Evolutionary conservation across 2,888 invertebrate species (phyloP).

Genomic region (Lapara coniferarum): DNA sequence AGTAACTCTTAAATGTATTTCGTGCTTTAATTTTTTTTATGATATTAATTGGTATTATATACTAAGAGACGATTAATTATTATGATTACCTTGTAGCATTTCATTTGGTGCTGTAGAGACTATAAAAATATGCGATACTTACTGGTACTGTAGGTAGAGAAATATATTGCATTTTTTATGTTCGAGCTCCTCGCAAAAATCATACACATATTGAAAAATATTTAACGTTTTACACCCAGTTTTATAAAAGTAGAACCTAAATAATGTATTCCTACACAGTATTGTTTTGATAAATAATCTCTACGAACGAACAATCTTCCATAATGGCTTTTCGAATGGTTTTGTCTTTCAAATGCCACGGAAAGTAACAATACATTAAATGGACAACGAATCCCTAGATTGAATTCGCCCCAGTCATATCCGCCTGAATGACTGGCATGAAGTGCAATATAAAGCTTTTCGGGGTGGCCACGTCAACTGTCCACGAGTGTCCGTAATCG

Average conservation of each 20-base stretch:
- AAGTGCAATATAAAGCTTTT: constrained; percentile 66
- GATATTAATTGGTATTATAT: constrained; percentile 25
- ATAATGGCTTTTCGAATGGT: neutral
- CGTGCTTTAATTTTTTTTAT: neutral
- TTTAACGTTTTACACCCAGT: too few species aligned
- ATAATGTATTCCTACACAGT: too few species aligned
- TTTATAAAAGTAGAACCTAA: too few species aligned
- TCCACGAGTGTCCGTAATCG: constrained; percentile 57
- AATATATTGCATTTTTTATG: too few species aligned
- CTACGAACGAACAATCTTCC: too few species aligned
- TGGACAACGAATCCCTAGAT: constrained; percentile 59
- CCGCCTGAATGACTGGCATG: constrained; percentile 65
- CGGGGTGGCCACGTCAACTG: constrained; percentile 67
- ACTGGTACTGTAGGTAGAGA: too few species aligned
- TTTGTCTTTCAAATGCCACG: constrained; percentile 26
- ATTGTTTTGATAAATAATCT: too few species aligned
- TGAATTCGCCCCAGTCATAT: constrained; percentile 63
- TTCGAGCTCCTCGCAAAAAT: too few species aligned
- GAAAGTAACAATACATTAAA: constrained; percentile 56
- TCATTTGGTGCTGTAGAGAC: neutral
- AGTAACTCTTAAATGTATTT: neutral
- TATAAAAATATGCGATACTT: too few species aligned
- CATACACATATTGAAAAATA: too few species aligned
- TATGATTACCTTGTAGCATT: neutral
- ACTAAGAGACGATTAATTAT: neutral